Evolutionary conservation across 2,888 invertebrate species (phyloP).

Genomic region (Trisateles emortualis): DNA sequence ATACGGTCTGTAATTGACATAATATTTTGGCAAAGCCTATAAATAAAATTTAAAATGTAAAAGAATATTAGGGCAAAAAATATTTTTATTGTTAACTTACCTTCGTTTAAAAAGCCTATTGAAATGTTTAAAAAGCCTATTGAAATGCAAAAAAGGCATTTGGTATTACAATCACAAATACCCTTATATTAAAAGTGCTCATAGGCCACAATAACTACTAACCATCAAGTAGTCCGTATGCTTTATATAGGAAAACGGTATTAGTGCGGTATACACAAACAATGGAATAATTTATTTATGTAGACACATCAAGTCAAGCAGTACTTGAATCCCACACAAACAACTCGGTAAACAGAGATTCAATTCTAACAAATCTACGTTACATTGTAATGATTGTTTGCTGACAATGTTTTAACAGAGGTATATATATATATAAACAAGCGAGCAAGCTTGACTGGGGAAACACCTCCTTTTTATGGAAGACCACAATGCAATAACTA

Average conservation of each 20-base stretch:
- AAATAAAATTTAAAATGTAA: background rate
- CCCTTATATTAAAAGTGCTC: too few relatives aligned
- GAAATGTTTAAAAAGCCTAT: background rate
- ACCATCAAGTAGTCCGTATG: background rate
- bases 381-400: too few relatives aligned
- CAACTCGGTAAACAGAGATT: background rate
- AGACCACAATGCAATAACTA: too few relatives aligned
- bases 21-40: background rate
- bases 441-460: too few relatives aligned
- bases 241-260: background rate
- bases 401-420: too few relatives aligned
- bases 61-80: background rate
- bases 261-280: background rate
- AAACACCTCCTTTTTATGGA: too few relatives aligned
- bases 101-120: background rate
- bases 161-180: too few relatives aligned
- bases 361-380: too few relatives aligned
- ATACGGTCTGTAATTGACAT: slow-evolving; percentile 1
- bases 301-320: background rate
- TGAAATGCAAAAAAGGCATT: background rate
- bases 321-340: background rate
- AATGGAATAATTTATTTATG: slow-evolving; percentile 1
- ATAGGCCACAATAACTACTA: background rate
- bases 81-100: background rate
- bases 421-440: too few relatives aligned